Evolutionary conservation across 2,113 vertebrate genomes (phyloP).

Genomic region (Perca schrenkii): DNA sequence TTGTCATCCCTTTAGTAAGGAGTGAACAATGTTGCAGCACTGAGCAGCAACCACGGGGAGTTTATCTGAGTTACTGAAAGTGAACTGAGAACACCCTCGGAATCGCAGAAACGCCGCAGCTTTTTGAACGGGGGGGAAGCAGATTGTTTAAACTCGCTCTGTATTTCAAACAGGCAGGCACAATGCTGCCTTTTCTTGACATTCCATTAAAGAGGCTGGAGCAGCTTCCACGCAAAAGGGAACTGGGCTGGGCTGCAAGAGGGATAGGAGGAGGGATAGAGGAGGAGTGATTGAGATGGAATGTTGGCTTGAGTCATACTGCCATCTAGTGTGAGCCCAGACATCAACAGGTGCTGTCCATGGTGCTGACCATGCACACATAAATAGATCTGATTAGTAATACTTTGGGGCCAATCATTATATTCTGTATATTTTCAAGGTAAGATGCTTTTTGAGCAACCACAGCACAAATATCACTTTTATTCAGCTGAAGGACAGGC

Average conservation of each 20-base stretch:
- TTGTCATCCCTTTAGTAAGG: constrained; percentile 38
- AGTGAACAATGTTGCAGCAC: constrained; percentile 25
- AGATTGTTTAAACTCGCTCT: constrained; percentile 72
- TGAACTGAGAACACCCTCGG: constrained; percentile 49
- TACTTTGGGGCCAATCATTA: not conserved
- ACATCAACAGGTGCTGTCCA: constrained; percentile 42
- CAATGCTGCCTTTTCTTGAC: constrained; percentile 76
- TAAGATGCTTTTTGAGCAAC: not conserved
- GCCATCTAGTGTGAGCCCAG: constrained; percentile 80
- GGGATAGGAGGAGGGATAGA: not conserved
- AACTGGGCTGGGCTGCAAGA: constrained; percentile 29
- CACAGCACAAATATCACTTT: not conserved
- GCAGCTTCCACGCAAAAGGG: constrained; percentile 54
- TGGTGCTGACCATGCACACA: constrained; percentile 30
- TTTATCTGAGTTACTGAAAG: constrained; percentile 55
- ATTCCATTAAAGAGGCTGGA: constrained; percentile 78
- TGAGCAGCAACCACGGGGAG: constrained; percentile 29
- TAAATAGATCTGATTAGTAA: not conserved
- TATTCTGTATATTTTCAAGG: not conserved
- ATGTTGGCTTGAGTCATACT: constrained; percentile 73
- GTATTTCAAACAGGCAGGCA: constrained; percentile 75
- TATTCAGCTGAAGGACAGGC: constrained; percentile 3
- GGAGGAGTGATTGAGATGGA: not conserved
- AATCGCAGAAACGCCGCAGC: constrained; percentile 42
- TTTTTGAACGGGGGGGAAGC: constrained; percentile 35